A percentile compares a stretch with the other conserved stretches of the same genome.
phyloP scores from a whole-genome alignment of 2,113 vertebrate genomes.

The Entelurus aequoreus region DNA sequence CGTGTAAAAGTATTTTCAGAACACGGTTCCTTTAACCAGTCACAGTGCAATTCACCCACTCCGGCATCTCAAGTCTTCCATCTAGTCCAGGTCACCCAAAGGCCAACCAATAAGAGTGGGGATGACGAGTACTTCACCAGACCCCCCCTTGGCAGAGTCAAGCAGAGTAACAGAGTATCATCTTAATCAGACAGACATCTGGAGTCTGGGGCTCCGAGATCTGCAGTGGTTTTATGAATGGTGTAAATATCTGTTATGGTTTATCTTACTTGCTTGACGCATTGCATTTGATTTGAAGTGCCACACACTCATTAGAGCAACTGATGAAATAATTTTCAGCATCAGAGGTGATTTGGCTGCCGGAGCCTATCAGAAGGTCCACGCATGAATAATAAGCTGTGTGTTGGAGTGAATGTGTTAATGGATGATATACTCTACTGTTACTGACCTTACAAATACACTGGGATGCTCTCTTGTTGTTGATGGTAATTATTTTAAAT shows the following conservation, averaged over 20 bases:
- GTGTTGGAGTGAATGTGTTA: conserved; percentile 38
- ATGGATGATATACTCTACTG: conserved; percentile 55
- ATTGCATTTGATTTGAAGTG: conserved; percentile 22
- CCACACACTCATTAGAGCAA: conserved; percentile 7
- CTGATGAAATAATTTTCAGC: conserved; percentile 3
- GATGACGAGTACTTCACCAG: conserved; percentile 46
- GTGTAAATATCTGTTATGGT: conserved; percentile 26
- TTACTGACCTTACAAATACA: conserved; percentile 59
- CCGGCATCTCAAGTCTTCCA: conserved; percentile 45
- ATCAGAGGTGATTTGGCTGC: conserved; percentile 48
- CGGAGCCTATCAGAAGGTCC: conserved; percentile 56
- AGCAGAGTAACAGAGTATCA: conserved; percentile 52
- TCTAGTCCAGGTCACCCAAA: conserved; percentile 47
- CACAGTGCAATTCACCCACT: conserved; percentile 26
- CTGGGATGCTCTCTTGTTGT: conserved; percentile 44
- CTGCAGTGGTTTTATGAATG: conserved; percentile 41
- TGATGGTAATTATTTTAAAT: conserved; percentile 29
- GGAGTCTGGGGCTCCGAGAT: conserved; percentile 35
- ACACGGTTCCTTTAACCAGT: conserved; percentile 13
- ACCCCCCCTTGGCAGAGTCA: conserved; percentile 64
- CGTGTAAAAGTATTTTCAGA: conserved; percentile 19
- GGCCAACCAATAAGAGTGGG: conserved; percentile 52
- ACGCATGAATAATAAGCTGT: conserved; percentile 30
- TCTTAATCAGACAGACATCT: conserved; percentile 60
- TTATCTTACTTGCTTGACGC: conserved; percentile 13